Percentiles rank a stretch among this genome's conserved stretches.
Evolutionary conservation across 2,113 vertebrate species (phyloP).

Genomic region (Colinus virginianus): DNA sequence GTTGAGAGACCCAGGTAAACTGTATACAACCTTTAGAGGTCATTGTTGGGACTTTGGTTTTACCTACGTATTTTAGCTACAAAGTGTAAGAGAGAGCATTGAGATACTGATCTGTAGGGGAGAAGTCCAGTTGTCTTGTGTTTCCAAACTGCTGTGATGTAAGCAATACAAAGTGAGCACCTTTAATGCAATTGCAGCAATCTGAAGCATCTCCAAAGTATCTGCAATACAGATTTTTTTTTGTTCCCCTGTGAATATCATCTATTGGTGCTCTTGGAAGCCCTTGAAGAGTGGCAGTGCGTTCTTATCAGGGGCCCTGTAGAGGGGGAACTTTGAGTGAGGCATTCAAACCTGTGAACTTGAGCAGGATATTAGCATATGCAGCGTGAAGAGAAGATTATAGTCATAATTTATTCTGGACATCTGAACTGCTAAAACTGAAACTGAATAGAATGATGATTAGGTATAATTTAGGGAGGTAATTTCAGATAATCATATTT

Average conservation of each 20-base stretch:
- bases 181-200: neutral
- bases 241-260: neutral
- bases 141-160: neutral
- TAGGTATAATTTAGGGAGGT: conserved; percentile 48
- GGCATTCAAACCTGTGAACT: neutral
- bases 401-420: conserved; percentile 62
- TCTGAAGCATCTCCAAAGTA: neutral
- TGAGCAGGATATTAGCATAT: neutral
- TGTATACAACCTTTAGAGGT: neutral
- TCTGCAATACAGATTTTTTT: neutral
- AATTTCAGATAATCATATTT: conserved; percentile 66
- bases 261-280: neutral
- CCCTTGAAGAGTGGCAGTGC: neutral
- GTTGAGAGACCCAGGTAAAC: neutral
- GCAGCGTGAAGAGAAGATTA: conserved; percentile 8
- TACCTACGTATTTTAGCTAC: neutral
- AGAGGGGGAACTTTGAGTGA: neutral
- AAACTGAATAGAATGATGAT: conserved; percentile 58
- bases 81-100: neutral
- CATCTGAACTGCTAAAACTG: conserved; percentile 62
- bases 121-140: neutral
- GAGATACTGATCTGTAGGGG: neutral
- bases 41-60: neutral
- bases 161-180: neutral
- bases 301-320: neutral